Evolutionary conservation across 2,888 invertebrate species (phyloP).

Genomic region (Poecilobothrus nobilitatus): DNA sequence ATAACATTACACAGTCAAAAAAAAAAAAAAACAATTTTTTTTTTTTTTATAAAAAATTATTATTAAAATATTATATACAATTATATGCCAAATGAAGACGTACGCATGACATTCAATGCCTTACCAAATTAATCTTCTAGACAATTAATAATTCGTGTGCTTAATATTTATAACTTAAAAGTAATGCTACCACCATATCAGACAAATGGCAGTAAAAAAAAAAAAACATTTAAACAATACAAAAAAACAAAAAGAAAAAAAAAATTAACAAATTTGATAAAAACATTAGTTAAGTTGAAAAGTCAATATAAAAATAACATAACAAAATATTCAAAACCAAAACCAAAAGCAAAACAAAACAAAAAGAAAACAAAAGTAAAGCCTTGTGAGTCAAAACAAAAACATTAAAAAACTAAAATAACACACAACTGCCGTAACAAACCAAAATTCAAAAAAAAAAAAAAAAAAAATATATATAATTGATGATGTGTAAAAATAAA

Average conservation of each 20-base stretch:
- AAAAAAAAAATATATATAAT: neutral
- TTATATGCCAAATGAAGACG: conserved; percentile 2
- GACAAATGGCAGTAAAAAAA: no score
- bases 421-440: no score
- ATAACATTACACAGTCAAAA: neutral
- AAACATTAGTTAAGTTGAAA: neutral
- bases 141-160: neutral
- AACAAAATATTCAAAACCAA: neutral
- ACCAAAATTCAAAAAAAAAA: no score
- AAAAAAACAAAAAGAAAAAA: neutral
- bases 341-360: neutral
- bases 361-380: no score
- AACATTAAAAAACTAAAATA: neutral
- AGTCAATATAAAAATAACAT: no score
- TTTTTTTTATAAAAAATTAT: neutral
- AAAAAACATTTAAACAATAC: no score
- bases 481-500: conserved; percentile 3
- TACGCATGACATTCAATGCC: neutral
- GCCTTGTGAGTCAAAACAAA: neutral
- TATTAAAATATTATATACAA: neutral
- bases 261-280: neutral
- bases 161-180: neutral
- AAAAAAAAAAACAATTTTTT: neutral
- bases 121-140: neutral
- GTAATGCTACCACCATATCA: neutral